Percentiles rank a stretch among this genome's conserved stretches.
phyloP scores from a whole-genome alignment of 1,140 invertebrate species.

The Ceratina australensis region DNA sequence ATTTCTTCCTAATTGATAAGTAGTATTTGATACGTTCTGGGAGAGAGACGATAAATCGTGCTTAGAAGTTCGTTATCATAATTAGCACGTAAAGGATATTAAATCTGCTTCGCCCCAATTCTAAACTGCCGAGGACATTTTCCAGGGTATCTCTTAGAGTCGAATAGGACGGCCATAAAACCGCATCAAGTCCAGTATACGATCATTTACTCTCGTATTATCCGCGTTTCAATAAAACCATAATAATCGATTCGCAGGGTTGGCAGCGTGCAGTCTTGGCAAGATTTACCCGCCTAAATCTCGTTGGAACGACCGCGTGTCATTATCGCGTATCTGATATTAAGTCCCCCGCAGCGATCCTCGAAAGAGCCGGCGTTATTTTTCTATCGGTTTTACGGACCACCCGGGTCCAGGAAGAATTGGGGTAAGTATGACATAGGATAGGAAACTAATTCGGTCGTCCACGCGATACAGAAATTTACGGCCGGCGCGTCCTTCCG shows the following conservation, averaged over 20 bases:
- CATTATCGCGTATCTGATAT: not conserved
- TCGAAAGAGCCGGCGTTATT: not conserved
- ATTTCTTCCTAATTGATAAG: too few species aligned
- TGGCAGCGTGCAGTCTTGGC: not conserved
- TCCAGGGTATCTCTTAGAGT: not conserved
- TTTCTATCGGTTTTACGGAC: not conserved
- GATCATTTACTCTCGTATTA: not conserved
- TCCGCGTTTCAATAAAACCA: not conserved
- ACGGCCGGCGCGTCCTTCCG: conserved; percentile 8
- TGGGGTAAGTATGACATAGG: not conserved
- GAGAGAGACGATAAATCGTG: too few species aligned
- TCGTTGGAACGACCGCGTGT: not conserved
- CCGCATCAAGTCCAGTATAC: not conserved
- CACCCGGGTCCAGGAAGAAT: not conserved
- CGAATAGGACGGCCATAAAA: not conserved
- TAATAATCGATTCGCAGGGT: not conserved
- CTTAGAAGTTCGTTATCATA: too few species aligned
- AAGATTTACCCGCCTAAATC: not conserved
- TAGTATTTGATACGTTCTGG: too few species aligned
- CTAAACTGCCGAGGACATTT: not conserved
- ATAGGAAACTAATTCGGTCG: not conserved
- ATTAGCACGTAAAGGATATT: not conserved
- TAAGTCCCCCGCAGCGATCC: not conserved
- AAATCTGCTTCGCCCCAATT: not conserved
- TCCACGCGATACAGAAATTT: conserved; percentile 21